Base-by-base conservation (phyloP, 1,140 invertebrate genomes). In the Lasioglossum baleicum region DNA sequence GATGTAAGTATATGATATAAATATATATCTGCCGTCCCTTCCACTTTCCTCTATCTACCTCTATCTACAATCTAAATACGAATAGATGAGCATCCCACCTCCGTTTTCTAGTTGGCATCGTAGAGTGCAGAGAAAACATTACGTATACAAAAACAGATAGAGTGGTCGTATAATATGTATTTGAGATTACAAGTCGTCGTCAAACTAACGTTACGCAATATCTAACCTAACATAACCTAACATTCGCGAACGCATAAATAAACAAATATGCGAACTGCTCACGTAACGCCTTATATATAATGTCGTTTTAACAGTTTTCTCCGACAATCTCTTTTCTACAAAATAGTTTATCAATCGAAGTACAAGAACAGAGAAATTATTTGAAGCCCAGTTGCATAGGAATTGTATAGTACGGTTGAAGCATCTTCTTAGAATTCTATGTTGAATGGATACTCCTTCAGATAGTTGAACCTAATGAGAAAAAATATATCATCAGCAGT, bases 381-480 rank as follows among this genome's bases (percentile, higher is more conserved):
- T 48, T 1, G 44, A 44, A 13, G 44, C 13, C 44, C 44, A 48
- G 44, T 48, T 48, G 44, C 13, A 48, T 11, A 48, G 10, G 44
- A 11, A 48, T 48, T 13, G 13, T 48, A 48, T 48, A 48, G 13
- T 48, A 48, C 13, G 10, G 8, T 10, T 44, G 11, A 10, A 0
- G 8, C 10, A 48, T 48, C 15, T 26, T 42, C 51, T 93, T 91
- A 94, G 85, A 91, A 94, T 80, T 94, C 93, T 71, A 92, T 91
- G 78, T 93, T 88, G 72, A 96, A 96, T 2, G 95, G 95, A 90
- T 94, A 96, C 88, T 95, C 93, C 83, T 95, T 95, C 83, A 95
- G 94, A 10, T 93, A 88, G 53, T 94, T 92, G 83, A 89, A 82
- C 31, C 89, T 91, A 73, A 64, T 83, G 53, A 26, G 26, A 80